A percentile compares a stretch with the other conserved stretches of the same genome.
Conservation (phyloP, 2,113 vertebrate genomes). For the Halichoeres trimaculatus region DNA sequence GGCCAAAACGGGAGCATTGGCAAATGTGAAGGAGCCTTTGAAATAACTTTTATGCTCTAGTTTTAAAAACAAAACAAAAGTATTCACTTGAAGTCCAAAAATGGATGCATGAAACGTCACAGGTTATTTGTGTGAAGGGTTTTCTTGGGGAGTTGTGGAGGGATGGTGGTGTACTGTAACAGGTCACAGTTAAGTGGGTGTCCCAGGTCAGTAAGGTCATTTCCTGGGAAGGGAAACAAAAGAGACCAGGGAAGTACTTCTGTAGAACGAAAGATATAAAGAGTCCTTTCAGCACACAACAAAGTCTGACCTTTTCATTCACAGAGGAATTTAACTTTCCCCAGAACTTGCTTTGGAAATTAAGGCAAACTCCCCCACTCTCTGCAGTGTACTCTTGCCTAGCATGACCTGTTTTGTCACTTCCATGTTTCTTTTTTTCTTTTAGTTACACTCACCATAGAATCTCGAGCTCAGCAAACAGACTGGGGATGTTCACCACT, state of each 20-base stretch:
- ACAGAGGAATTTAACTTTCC: conserved; percentile 53
- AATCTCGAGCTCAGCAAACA: background rate
- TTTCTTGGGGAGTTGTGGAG: conserved; percentile 14
- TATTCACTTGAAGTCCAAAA: background rate
- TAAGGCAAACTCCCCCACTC: background rate
- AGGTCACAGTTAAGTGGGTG: conserved; percentile 65
- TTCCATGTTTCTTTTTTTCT: background rate
- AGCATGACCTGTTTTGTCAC: background rate
- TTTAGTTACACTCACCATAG: background rate
- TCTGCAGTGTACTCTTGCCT: conserved; percentile 8
- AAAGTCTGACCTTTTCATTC: conserved; percentile 61
- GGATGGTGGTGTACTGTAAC: conserved; percentile 14
- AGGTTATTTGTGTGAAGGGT: conserved; percentile 19
- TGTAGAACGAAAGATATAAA: conserved; percentile 58
- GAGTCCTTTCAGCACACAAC: conserved; percentile 53
- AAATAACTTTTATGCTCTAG: too few species aligned
- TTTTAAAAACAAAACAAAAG: too few species aligned
- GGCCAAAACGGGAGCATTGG: too few species aligned
- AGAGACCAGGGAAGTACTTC: conserved; percentile 57
- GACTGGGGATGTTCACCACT: conserved; percentile 5
- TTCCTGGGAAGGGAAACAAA: conserved; percentile 66
- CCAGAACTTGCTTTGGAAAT: conserved; percentile 37
- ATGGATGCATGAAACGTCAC: background rate
- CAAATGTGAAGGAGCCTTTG: too few species aligned
- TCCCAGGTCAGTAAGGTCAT: conserved; percentile 57